A percentile compares a stretch with the other conserved stretches of the same genome.
Conservation (phyloP, 30 jellyfish, hydroid and myxozoan genomes). For the Cassiopea xamachana region DNA sequence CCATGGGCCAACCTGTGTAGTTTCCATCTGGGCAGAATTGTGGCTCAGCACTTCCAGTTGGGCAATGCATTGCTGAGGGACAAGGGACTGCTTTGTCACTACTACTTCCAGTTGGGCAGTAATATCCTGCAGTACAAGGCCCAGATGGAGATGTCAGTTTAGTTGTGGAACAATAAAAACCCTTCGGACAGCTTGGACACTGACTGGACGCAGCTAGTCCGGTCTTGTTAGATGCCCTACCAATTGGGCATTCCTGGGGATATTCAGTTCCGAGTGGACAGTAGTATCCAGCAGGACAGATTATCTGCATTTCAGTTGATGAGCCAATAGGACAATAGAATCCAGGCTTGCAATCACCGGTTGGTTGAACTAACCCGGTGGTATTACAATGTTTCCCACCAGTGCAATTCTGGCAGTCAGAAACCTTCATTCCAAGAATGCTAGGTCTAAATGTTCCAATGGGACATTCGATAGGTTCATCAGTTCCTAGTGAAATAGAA, state of each 20-base stretch:
- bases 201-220: slow-evolving; percentile 67
- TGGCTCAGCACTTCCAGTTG: slow-evolving; percentile 89
- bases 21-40: slow-evolving; percentile 83
- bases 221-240: slow-evolving; percentile 88
- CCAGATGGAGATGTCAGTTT: slow-evolving; percentile 87
- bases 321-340: slow-evolving; percentile 90
- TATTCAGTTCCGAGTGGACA: slow-evolving; percentile 72
- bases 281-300: slow-evolving; percentile 87
- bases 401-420: slow-evolving; percentile 86
- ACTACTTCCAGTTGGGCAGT: slow-evolving; percentile 90
- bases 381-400: slow-evolving; percentile 89
- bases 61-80: slow-evolving; percentile 97
- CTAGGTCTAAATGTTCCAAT: slow-evolving; percentile 81
- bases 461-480: slow-evolving; percentile 91
- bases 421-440: slow-evolving; percentile 57
- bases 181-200: slow-evolving; percentile 82
- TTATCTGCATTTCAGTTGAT: slow-evolving; percentile 55
- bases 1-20: slow-evolving; percentile 89
- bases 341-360: slow-evolving; percentile 84
- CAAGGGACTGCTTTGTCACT: slow-evolving; percentile 75
- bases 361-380: slow-evolving; percentile 83
- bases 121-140: slow-evolving; percentile 85
- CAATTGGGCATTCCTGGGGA: slow-evolving; percentile 88
- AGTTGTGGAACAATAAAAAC: slow-evolving; percentile 81
- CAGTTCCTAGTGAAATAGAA: slow-evolving; percentile 72